Conservation (phyloP, 2,113 vertebrate species). For the Amazona guildingii region DNA sequence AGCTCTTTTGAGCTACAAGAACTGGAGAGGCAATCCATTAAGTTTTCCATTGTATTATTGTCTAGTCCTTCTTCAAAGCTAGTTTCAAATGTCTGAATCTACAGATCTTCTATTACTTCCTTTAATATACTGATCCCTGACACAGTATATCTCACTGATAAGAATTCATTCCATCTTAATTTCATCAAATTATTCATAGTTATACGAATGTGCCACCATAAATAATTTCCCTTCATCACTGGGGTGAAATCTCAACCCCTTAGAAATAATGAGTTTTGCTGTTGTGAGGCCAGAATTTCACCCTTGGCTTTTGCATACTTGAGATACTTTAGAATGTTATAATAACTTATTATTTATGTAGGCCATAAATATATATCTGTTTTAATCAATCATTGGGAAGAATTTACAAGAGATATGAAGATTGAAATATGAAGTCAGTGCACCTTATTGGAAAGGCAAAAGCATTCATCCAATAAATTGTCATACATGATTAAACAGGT, state of each 20-base stretch:
- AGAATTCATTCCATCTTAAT: conserved; percentile 38
- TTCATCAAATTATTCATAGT: conserved; percentile 48
- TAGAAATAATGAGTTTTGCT: neutral
- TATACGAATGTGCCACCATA: neutral
- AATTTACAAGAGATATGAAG: neutral
- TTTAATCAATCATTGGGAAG: conserved; percentile 45
- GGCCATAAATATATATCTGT: conserved; percentile 27
- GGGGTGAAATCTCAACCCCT: neutral
- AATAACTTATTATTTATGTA: conserved; percentile 35
- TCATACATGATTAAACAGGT: conserved; percentile 23
- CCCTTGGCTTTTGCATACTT: conserved; percentile 9
- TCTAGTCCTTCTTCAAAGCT: neutral
- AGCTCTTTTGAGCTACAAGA: neutral
- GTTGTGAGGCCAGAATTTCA: conserved; percentile 8
- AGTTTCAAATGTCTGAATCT: conserved; percentile 9
- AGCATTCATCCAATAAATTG: conserved; percentile 5
- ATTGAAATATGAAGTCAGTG: conserved; percentile 43
- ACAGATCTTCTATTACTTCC: conserved; percentile 9
- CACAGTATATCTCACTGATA: conserved; percentile 17
- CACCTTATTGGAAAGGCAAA: conserved; percentile 3
- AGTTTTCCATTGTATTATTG: neutral
- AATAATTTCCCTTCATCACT: conserved; percentile 43
- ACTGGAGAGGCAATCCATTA: neutral
- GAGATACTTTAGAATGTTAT: neutral
- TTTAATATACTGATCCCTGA: conserved; percentile 32